These are phyloP conservation scores for Venusia cambrica DNA, from an alignment of 2,888 invertebrate genomes.

Conservation along the genomic window DNA sequence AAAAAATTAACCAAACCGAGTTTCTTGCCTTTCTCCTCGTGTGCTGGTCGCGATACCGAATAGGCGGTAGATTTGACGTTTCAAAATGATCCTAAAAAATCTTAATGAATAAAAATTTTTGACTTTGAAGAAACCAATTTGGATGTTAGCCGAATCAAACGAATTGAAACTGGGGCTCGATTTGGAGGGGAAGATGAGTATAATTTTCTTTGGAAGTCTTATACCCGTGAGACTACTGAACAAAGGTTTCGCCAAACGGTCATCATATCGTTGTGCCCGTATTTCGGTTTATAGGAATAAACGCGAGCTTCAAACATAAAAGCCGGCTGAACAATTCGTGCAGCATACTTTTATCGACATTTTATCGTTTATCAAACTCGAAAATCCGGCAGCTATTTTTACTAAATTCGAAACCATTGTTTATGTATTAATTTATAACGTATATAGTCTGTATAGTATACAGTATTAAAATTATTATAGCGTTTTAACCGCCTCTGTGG, in stretches of 20 bases:
- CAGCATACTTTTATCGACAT: slow-evolving; percentile 5
- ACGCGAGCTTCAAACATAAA: no score
- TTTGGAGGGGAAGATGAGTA: no score
- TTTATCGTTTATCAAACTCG: slow-evolving; percentile 4
- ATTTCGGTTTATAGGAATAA: slow-evolving; percentile 13
- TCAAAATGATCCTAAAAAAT: no score
- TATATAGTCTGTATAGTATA: neutral
- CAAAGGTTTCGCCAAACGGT: slow-evolving; percentile 20
- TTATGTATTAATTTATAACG: neutral
- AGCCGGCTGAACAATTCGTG: slow-evolving; percentile 6
- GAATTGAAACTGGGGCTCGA: no score
- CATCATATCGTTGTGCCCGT: slow-evolving; percentile 11
- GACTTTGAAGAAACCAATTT: no score
- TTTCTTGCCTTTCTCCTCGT: no score
- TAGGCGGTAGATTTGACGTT: no score
- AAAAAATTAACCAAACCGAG: no score
- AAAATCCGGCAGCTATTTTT: neutral
- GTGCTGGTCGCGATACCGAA: no score
- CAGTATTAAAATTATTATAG: slow-evolving; percentile 1
- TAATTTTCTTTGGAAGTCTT: slow-evolving; percentile 25
- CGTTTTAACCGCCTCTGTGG: no score
- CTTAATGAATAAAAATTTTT: no score
- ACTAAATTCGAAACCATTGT: neutral
- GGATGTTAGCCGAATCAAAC: no score
- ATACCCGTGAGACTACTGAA: slow-evolving; percentile 21